These are phyloP conservation scores for Morpho achilles DNA, from an alignment of 2,888 invertebrate genomes.

Conservation along the genomic window DNA sequence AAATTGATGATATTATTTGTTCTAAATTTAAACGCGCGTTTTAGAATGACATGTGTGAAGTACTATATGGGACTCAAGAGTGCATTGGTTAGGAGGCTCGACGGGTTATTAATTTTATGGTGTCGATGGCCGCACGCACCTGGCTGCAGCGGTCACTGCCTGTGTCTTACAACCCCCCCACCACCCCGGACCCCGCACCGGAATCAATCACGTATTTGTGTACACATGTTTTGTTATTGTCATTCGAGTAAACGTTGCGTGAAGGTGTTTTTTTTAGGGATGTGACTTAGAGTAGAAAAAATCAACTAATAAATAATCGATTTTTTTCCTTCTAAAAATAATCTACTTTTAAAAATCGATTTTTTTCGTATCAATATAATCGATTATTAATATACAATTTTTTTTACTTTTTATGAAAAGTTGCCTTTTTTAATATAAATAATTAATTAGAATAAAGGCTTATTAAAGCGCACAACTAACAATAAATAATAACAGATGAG, in stretches of 20 bases:
- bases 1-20: too few relatives aligned
- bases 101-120: constrained; percentile 79
- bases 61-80: constrained; percentile 57
- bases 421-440: too few relatives aligned
- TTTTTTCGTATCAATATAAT: too few relatives aligned
- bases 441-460: too few relatives aligned
- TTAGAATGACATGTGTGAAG: constrained; percentile 38
- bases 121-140: constrained; percentile 78
- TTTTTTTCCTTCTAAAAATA: too few relatives aligned
- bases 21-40: constrained; percentile 18
- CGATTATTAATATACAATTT: too few relatives aligned
- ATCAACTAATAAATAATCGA: too few relatives aligned
- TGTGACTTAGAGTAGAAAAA: too few relatives aligned
- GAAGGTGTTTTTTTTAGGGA: constrained; percentile 8
- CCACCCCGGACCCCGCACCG: constrained; percentile 25
- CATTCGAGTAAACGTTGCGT: constrained; percentile 24
- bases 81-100: constrained; percentile 71
- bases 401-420: too few relatives aligned
- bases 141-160: constrained; percentile 73
- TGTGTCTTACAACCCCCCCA: constrained; percentile 39
- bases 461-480: too few relatives aligned
- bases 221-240: constrained; percentile 33
- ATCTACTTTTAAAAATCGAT: too few relatives aligned
- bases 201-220: constrained; percentile 60
- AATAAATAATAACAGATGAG: too few relatives aligned